These are phyloP conservation scores for Neosilurus mollespiculum DNA, from an alignment of 2,797 vertebrate genomes.

Conservation along the genomic window DNA sequence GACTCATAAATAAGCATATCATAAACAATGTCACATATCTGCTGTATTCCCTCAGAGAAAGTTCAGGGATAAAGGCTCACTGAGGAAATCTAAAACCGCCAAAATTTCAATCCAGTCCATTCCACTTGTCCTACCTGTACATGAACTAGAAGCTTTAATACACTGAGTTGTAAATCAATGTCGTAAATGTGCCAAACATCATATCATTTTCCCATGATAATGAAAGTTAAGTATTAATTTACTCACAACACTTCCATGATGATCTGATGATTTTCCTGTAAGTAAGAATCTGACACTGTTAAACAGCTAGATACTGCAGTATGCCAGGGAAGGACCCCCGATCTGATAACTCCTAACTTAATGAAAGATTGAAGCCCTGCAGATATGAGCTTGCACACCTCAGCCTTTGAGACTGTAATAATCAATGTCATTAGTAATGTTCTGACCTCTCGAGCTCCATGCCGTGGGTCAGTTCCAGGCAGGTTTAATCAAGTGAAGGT, in stretches of 20 bases:
- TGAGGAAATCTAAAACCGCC: not conserved
- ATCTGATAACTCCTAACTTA: constrained; percentile 31
- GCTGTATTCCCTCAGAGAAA: not conserved
- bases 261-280: too few relatives aligned
- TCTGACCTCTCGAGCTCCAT: constrained; percentile 20
- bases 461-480: constrained; percentile 26
- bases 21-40: not conserved
- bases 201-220: too few relatives aligned
- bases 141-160: too few relatives aligned
- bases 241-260: too few relatives aligned
- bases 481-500: constrained; percentile 41
- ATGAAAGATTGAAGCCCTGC: constrained; percentile 16
- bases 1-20: not conserved
- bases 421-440: constrained; percentile 38
- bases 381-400: constrained; percentile 9
- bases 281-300: not conserved
- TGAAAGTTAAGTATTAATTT: too few relatives aligned
- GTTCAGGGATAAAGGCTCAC: not conserved
- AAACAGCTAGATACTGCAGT: constrained; percentile 26
- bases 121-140: too few relatives aligned
- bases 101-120: not conserved
- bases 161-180: too few relatives aligned
- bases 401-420: constrained; percentile 4
- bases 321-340: constrained; percentile 9
- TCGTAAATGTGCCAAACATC: too few relatives aligned